Evolutionary conservation across 2,113 vertebrate genomes (phyloP).

Genomic region (Cephalopterus ornatus): DNA sequence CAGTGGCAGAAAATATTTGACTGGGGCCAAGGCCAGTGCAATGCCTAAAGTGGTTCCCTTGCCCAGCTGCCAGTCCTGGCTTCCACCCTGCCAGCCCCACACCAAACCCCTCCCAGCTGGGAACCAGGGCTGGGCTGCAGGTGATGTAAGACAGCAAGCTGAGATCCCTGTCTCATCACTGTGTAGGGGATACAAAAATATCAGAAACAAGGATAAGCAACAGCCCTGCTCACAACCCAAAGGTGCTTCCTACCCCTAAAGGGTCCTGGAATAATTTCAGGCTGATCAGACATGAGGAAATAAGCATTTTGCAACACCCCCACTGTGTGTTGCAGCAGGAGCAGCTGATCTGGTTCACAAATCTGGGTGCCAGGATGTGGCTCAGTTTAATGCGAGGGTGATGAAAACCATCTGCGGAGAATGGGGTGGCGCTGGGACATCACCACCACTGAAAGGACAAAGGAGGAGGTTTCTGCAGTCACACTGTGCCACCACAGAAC

Average conservation of each 20-base stretch:
- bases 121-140: neutral
- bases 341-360: neutral
- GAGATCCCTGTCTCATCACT: neutral
- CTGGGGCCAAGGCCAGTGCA: neutral
- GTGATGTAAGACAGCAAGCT: neutral
- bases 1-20: neutral
- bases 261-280: neutral
- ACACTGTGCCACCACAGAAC: neutral
- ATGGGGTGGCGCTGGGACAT: neutral
- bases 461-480: neutral
- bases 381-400: neutral
- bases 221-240: neutral
- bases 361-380: neutral
- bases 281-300: neutral
- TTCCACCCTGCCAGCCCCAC: neutral
- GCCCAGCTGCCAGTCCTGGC: neutral
- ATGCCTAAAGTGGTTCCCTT: neutral
- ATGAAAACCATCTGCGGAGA: neutral
- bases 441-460: neutral
- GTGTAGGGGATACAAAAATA: neutral
- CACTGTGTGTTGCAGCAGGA: neutral
- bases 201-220: rapidly evolving
- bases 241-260: neutral
- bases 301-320: neutral
- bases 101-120: neutral